phyloP scores from a whole-genome alignment of 1,140 invertebrate genomes.

The Pogonomyrmex californicus region DNA sequence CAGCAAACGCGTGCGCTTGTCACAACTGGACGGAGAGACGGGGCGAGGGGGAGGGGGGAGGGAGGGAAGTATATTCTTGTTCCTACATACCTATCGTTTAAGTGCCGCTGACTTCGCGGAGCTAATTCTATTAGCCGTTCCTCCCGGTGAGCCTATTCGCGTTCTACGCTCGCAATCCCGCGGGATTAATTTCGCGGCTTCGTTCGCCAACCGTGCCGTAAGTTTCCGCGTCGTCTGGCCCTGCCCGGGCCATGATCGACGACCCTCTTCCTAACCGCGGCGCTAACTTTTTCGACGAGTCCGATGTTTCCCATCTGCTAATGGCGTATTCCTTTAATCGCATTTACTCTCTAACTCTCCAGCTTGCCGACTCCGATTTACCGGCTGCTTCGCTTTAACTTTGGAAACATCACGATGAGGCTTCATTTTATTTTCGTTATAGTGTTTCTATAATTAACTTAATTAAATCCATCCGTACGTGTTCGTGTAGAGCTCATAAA shows the following conservation, averaged over 20 bases:
- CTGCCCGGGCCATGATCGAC: constrained; percentile 52
- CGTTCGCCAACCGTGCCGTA: constrained; percentile 40
- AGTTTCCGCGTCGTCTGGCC: constrained; percentile 46
- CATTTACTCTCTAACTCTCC: neutral
- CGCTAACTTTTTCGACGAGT: constrained; percentile 50
- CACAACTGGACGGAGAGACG: neutral
- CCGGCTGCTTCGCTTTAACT: neutral
- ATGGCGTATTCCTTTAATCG: constrained; percentile 42
- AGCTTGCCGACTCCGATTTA: neutral
- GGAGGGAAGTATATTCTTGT: neutral
- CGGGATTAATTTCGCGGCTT: constrained; percentile 67
- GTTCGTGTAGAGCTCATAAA: neutral
- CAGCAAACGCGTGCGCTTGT: neutral
- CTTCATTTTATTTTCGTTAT: neutral
- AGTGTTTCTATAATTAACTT: neutral
- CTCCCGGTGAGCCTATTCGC: constrained; percentile 19
- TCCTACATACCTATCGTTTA: constrained; percentile 24
- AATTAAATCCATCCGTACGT: neutral
- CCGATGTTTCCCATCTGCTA: constrained; percentile 44
- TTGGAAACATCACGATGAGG: neutral
- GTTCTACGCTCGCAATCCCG: constrained; percentile 37
- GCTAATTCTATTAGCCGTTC: constrained; percentile 62
- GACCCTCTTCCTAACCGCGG: constrained; percentile 9
- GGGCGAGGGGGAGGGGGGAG: neutral
- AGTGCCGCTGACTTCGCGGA: constrained; percentile 45